These are phyloP conservation scores for Lasioglossum pauxillum DNA, from an alignment of 2,888 invertebrate species.

Conservation along the genomic window DNA sequence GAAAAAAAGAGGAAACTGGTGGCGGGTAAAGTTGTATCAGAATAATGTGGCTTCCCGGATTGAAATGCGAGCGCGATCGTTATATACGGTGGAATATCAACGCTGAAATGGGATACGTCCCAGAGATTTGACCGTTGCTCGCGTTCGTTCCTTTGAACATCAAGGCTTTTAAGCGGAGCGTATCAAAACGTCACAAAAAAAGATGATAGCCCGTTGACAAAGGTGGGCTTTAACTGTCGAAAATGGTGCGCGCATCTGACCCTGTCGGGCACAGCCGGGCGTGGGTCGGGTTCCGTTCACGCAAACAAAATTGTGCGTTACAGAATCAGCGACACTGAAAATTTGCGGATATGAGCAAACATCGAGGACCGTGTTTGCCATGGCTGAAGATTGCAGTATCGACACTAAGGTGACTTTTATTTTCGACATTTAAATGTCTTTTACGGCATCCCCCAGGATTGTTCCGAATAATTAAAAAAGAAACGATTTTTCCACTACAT, in stretches of 20 bases:
- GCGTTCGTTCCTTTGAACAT: background rate
- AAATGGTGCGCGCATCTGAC: slow-evolving; percentile 5
- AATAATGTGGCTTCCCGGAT: background rate
- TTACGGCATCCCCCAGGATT: too few species aligned
- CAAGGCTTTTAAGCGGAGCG: background rate
- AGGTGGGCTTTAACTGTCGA: slow-evolving; percentile 19
- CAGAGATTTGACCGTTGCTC: background rate
- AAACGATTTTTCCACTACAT: too few species aligned
- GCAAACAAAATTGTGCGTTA: slow-evolving; percentile 8
- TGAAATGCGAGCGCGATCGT: background rate
- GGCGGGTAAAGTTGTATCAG: background rate
- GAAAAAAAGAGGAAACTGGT: background rate
- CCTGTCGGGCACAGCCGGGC: background rate
- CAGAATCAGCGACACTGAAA: background rate
- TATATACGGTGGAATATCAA: slow-evolving; percentile 16
- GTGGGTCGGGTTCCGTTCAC: background rate
- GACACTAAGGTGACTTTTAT: background rate
- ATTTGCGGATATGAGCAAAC: slow-evolving; percentile 16
- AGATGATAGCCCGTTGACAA: background rate
- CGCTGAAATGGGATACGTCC: background rate
- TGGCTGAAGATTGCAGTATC: slow-evolving; percentile 33
- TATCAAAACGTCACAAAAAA: slow-evolving; percentile 15
- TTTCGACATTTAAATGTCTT: too few species aligned
- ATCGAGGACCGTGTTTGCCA: slow-evolving; percentile 6
- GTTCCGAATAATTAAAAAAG: too few species aligned